These are phyloP conservation scores for Condylostylus longicornis DNA, from an alignment of 1,140 invertebrate species.

Conservation along the genomic window DNA sequence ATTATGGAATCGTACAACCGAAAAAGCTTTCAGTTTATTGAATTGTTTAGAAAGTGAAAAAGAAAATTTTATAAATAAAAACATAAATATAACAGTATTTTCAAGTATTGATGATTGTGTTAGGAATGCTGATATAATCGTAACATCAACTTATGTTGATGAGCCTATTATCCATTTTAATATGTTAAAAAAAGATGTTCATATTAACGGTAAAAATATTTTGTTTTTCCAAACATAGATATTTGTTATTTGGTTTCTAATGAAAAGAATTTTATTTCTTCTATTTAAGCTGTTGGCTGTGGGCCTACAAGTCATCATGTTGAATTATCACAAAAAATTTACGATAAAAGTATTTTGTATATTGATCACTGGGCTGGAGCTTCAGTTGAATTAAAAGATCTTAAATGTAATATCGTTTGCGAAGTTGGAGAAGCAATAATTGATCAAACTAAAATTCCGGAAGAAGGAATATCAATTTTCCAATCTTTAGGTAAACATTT, in stretches of 20 bases:
- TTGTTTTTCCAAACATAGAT: slow-evolving; percentile 17
- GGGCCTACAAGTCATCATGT: slow-evolving; percentile 24
- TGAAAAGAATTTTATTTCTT: neutral
- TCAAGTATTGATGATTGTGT: slow-evolving; percentile 33
- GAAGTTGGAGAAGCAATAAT: slow-evolving; percentile 31
- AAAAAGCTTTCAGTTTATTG: slow-evolving; percentile 21
- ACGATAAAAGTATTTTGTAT: slow-evolving; percentile 23
- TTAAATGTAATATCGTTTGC: slow-evolving; percentile 20
- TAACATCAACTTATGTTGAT: slow-evolving; percentile 34
- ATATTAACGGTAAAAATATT: slow-evolving; percentile 22
- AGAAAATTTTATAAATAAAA: slow-evolving; percentile 12
- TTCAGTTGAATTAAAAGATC: slow-evolving; percentile 23
- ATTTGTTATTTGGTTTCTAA: slow-evolving; percentile 25
- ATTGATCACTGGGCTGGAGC: slow-evolving; percentile 31
- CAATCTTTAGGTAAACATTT: slow-evolving; percentile 18
- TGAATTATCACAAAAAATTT: slow-evolving; percentile 30
- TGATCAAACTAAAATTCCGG: slow-evolving; percentile 6
- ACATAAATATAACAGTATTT: slow-evolving; percentile 1
- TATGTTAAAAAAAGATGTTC: slow-evolving; percentile 36
- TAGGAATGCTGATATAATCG: slow-evolving; percentile 37
- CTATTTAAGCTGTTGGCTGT: slow-evolving; percentile 31
- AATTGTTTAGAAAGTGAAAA: slow-evolving; percentile 1
- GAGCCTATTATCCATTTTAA: slow-evolving; percentile 33
- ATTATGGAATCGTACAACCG: slow-evolving; percentile 38
- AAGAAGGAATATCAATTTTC: slow-evolving; percentile 12